phyloP scores from a whole-genome alignment of 2,113 vertebrate genomes.

The Lanius collurio region DNA sequence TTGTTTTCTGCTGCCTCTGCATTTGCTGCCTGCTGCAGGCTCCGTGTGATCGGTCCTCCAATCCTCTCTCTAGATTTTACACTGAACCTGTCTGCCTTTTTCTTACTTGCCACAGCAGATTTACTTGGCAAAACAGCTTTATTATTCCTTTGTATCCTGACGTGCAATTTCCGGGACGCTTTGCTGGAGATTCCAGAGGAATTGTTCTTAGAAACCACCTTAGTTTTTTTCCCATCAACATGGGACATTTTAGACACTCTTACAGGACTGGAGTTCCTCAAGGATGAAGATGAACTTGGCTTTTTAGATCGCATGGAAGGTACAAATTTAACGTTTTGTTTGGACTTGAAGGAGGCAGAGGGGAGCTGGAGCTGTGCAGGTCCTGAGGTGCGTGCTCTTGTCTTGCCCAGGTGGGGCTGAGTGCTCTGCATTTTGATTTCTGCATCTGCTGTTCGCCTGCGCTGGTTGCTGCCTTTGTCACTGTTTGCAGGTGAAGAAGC shows the following conservation, averaged over 20 bases:
- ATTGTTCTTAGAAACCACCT: constrained; percentile 67
- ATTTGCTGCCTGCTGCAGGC: constrained; percentile 80
- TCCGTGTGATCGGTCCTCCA: constrained; percentile 76
- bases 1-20: constrained; percentile 77
- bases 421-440: constrained; percentile 84
- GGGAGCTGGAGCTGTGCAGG: constrained; percentile 65
- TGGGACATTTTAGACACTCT: constrained; percentile 78
- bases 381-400: constrained; percentile 78
- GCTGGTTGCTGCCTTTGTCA: constrained; percentile 76
- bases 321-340: constrained; percentile 76
- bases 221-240: constrained; percentile 74
- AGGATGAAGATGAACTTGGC: constrained; percentile 63
- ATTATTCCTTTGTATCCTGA: constrained; percentile 79
- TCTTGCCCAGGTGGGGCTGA: constrained; percentile 87
- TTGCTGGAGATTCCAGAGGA: constrained; percentile 77
- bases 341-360: constrained; percentile 68
- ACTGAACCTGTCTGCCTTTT: constrained; percentile 77
- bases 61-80: constrained; percentile 76
- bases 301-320: constrained; percentile 75
- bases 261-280: constrained; percentile 79
- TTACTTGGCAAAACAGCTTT: constrained; percentile 79
- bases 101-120: constrained; percentile 70
- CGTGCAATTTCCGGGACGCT: constrained; percentile 77
- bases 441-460: constrained; percentile 72
- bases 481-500: constrained; percentile 56